Base-by-base conservation (phyloP, 2,113 vertebrate species). In the Pollimyrus isidori region DNA sequence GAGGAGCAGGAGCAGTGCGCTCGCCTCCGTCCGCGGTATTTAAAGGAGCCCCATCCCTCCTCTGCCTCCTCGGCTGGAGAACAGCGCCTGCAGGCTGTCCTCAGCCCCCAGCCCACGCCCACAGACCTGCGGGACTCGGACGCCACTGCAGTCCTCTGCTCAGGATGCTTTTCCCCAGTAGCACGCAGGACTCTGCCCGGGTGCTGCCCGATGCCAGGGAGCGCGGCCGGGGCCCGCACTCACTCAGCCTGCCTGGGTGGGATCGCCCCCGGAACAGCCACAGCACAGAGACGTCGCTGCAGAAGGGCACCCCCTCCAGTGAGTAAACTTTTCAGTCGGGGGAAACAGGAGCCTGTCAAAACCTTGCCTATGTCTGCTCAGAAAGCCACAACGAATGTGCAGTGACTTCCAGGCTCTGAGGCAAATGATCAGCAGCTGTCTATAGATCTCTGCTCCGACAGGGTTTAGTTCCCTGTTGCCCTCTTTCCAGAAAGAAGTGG, bases 191-290 rank as follows among this genome's bases (percentile, higher is more conserved):
- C 92, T 95, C 86, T 50, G 94, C 97, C 93, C 95, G 97, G 93
- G 96, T 96, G 95, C 96, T 97, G 91, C 95, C 96, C 45, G 97
- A 97, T 89, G 95, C 97, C 95, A 95, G 96, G 1, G 97, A 99
- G 94, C 95, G 99, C 95, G 98, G 97, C 96, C 97, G 98, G 95
- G 98, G 98, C 96, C 97, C 98, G 93, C 98, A 98, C 94, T 98
- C 98, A 53, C 97, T 99, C 90, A 97, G 95, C 93, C 94, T 99
- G 94, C 97, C 97, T 0, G 96, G 97, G 93, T 99, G 98, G 98
- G 98, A 99, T 95, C 96, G 97, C 94, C 97, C 98, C 56, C 99
- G 98, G 98, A 99, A 97, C 96, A 98, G 96, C 95, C 98, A 98
- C 94, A 97, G 98, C 90, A 94, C 95, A 0, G 98, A 99, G 0